These are phyloP conservation scores for Cisticola juncidis DNA, from an alignment of 2,113 vertebrate genomes.

Conservation along the genomic window DNA sequence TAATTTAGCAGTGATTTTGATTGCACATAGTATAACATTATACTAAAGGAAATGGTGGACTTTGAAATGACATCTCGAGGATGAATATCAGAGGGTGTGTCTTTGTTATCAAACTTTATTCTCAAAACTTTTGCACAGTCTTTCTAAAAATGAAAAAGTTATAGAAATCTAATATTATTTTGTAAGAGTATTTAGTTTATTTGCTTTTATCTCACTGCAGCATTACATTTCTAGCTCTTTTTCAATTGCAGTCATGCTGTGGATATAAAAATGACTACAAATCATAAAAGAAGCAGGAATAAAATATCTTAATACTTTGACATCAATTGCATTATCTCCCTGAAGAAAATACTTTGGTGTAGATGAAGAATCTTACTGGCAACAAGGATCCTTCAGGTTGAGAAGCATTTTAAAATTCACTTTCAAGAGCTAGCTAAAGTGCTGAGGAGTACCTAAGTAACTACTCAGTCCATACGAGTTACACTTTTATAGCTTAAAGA, in stretches of 20 bases:
- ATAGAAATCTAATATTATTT: not conserved
- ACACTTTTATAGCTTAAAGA: not conserved
- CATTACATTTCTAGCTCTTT: constrained; percentile 11
- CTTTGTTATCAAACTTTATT: constrained; percentile 19
- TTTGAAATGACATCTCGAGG: not conserved
- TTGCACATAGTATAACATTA: not conserved
- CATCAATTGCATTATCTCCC: constrained; percentile 15
- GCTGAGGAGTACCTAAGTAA: not conserved
- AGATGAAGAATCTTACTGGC: not conserved
- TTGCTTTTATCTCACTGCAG: not conserved
- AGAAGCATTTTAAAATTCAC: not conserved
- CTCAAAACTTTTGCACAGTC: not conserved
- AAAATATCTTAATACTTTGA: constrained; percentile 19
- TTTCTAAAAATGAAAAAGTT: not conserved
- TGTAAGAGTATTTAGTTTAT: not conserved
- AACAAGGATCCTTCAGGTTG: not conserved
- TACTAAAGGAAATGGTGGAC: not conserved
- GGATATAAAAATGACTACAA: not conserved
- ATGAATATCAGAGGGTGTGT: not conserved
- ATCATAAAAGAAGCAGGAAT: not conserved
- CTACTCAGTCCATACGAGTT: not conserved
- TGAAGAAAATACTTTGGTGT: constrained; percentile 4
- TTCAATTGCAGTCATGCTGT: not conserved
- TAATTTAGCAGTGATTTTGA: not conserved
- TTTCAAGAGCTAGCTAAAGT: not conserved